Evolutionary conservation across 2,113 vertebrate species (phyloP), one percentile per base, ranked within the genome.

Genomic region (Indri indri): DNA sequence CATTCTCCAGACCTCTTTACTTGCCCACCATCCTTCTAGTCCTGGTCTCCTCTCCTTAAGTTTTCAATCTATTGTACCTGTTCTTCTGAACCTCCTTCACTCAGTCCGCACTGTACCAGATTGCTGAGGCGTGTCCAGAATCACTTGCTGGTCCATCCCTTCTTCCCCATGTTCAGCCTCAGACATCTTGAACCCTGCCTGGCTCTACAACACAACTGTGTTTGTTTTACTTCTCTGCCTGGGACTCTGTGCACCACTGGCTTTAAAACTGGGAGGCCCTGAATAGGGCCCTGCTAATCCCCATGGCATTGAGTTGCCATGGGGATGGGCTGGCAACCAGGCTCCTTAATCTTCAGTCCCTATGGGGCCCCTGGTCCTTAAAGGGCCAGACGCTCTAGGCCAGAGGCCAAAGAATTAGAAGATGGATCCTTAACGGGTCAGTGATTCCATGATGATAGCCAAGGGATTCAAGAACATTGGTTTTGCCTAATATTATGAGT

Each of bases 81-180:
- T 84, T n/a, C 76, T 54, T 84, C 40, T 25, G 14, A 27, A 37
- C 57, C 68, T 30, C 65, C 23, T 90, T 50, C 32, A 65, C 37
- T 1, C 3, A 8, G 2, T n/a, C 23, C 34, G 8, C 9, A 5
- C 0, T 0, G 57, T 8, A 3, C 3, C 50, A 66, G 4, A 57
- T n/a, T 61, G 32, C 30, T 90, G 27, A 27, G 1, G 1, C 0
- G 42, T n/a, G 66, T 74, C 57, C 47, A 73, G 61, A 89, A 77
- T 7, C 8, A 90, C 74, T 34, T 74, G 10, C 32, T 88, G 17
- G 25, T n/a, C 40, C 61, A 50, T 79, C 9, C 6, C 32, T 22
- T 45, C 61, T 27, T 57, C 10, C 23, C 17, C 18, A 18, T 5
- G 23, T 13, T 83, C n/a, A 66, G 32, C 34, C 66, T 59, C 23